Base-by-base conservation (phyloP, 2,888 invertebrate genomes). In the Actias luna region DNA sequence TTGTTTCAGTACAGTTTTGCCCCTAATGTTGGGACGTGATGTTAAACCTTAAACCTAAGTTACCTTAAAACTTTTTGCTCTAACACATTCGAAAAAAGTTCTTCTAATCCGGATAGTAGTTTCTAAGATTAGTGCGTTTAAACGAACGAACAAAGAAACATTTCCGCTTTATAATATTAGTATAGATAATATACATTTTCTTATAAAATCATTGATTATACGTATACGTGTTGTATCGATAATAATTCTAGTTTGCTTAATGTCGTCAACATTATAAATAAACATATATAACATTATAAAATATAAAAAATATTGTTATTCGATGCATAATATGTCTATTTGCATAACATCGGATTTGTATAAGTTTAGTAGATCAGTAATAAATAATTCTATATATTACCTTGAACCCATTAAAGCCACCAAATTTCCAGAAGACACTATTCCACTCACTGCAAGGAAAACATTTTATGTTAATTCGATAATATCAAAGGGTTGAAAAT, bases 351-450 rank as follows among this genome's bases (percentile, higher is more conserved):
- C n/a, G 16, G 16, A 42, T 18, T 42, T 7, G 5, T 14, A 42
- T n/a, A 18, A 25, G 46, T 5, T 50, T 50, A 50, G 10, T 50
- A 2, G 25, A 25, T 10, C 10, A 25, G 10, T 42, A 42, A 25
- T 25, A 25, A 50, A 50, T 50, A 42, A 42, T 7, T 42, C 7
- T 10, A 10, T 25, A 7, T 33, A 22, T 50, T 90, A 95, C 95
- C 95, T 95, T 68, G 94, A 93, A 52, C 96, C 96, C 93, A 96
- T 94, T 70, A 96, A 93, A n/a, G 96, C 96, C 69, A 95, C 94
- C 69, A 96, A 88, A 76, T 94, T 94, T 58, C 96, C 96, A 12
- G 95, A 95, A 64, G 94, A 93, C 33, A 94, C 94, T 63, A 93
- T 87, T 35, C 96, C 96, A 84, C 93, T 95, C 29, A 96, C 96